A percentile compares a stretch with the other conserved stretches of the same genome.
Evolutionary conservation across 1,140 invertebrate genomes (phyloP).

Genomic region (Bombus vancouverensis): DNA sequence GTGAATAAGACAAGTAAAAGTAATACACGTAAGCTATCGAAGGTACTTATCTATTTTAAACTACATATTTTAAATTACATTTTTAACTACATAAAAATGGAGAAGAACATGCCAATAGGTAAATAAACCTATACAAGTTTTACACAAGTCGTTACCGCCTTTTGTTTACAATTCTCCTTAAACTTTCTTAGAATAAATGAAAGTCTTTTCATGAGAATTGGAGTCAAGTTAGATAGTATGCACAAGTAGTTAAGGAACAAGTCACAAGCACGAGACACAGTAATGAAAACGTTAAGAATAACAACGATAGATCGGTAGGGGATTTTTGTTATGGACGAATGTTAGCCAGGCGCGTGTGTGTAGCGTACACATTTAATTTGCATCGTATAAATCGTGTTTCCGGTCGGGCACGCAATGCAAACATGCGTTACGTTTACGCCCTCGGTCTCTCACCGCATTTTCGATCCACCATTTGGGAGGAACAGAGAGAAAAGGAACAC

Average conservation of each 20-base stretch:
- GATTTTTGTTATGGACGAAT: neutral
- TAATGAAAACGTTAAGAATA: constrained; percentile 49
- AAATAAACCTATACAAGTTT: neutral
- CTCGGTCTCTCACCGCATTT: constrained; percentile 61
- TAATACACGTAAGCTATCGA: too few relatives aligned
- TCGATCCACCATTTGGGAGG: constrained; percentile 26
- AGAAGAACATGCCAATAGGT: neutral
- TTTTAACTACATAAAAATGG: neutral
- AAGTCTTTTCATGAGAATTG: neutral
- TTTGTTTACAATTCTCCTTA: neutral
- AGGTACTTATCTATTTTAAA: neutral
- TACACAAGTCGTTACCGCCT: neutral
- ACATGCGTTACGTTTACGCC: constrained; percentile 77
- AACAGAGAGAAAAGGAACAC: constrained; percentile 38
- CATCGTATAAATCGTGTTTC: constrained; percentile 81
- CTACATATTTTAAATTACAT: too few relatives aligned
- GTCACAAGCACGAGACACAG: constrained; percentile 37
- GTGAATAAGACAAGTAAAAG: too few relatives aligned
- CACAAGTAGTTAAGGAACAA: neutral
- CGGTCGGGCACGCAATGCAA: constrained; percentile 80
- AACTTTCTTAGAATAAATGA: too few relatives aligned
- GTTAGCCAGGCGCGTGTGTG: constrained; percentile 31
- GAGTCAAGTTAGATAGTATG: too few relatives aligned
- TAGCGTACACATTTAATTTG: constrained; percentile 78
- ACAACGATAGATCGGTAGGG: constrained; percentile 40